Base-by-base conservation (phyloP, 2,888 invertebrate genomes). In the Malacosoma neustria region DNA sequence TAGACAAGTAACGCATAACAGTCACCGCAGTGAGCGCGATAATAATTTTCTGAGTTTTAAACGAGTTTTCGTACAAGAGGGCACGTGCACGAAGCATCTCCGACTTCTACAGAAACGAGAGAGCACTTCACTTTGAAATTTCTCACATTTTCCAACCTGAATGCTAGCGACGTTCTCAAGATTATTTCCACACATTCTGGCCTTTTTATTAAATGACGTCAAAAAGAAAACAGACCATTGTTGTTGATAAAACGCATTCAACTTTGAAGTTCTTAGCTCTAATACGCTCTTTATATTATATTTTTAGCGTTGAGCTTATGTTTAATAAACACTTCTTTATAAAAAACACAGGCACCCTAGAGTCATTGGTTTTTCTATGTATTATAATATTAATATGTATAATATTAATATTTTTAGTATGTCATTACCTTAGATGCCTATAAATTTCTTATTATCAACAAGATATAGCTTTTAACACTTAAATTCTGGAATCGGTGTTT, bases 131-230 rank as follows among this genome's bases (percentile, higher is more conserved):
- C 42, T 48, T 45, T 47, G 47, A 51, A 60, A 60, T 60, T 57
- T 58, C 57, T 55, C 58, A 58, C 65, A 61, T 64, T 64, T 22
- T 62, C 51, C 51, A 47, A 51, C 49, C 50, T 55, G 60, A 65
- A 60, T 40, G 49, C 57, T 59, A 45, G 48, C 49, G 53, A 42
- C 44, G 38, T 55, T 49, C 51, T 53, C 42, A 39, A 59, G 55
- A 61, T 61, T 55, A 61, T 54, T 53, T 50, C 54, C 49, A 52
- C 53, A 58, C 55, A 55, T 57, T n/a, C 55, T 50, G 51, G 49
- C 48, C 49, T 51, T 48, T 57, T 54, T 57, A 56, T 50, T 56
- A 47, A 42, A 42, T 35, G 50, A 46, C 45, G 54, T 46, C 50
- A 50, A 54, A 49, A 58, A 54, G 54, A 56, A 54, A 51, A 55